Evolutionary conservation across 2,113 vertebrate species (phyloP), one percentile per base, ranked within the genome.

Genomic region (Pycnonotus jocosus): DNA sequence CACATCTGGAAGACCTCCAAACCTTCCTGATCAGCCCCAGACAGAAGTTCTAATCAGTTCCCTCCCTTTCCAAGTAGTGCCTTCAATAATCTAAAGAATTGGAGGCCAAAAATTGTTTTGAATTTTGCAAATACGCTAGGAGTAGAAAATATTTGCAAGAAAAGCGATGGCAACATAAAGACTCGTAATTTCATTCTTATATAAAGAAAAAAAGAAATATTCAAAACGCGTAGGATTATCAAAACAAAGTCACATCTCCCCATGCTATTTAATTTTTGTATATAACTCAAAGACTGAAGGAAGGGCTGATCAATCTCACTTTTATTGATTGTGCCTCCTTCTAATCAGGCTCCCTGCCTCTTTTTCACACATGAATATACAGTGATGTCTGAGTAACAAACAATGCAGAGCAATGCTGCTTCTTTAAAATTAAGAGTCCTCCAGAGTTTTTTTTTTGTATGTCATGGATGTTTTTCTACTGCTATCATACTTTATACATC

Each of bases 371-470:
- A 15, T 56, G 79, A 90, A 76, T 47, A 82, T 95, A 73, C 35
- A 58, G 25, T 3, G 0, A 58, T 30, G 35, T 82, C 45, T 62
- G 58, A 61, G 42, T 30, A 80, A 82, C 28, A 91, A 91, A 78
- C 50, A 89, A 45, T 13, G 40, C 21, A 65, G 40, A 64, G 14
- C 77, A 93, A 85, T 62, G 17, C 45, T 87, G n/a, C 27, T 58
- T 57, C 78, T 91, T 95, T 85, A 95, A 96, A 94, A 94, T 76
- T 84, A 82, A 80, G 62, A 81, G 58, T 87, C 27, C 19, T 42
- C 23, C 19, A 48, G 40, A 53, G 8, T 24, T 83, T 81, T 73
- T 65, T 66, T 40, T n/a, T n/a, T n/a, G n/a, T 28, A 11, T 8
- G 9, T 51, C 62, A 50, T 35, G 51, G 47, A 91, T 66, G 22